Conservation (phyloP, 2,888 invertebrate species). For the Athrips mouffetella region DNA sequence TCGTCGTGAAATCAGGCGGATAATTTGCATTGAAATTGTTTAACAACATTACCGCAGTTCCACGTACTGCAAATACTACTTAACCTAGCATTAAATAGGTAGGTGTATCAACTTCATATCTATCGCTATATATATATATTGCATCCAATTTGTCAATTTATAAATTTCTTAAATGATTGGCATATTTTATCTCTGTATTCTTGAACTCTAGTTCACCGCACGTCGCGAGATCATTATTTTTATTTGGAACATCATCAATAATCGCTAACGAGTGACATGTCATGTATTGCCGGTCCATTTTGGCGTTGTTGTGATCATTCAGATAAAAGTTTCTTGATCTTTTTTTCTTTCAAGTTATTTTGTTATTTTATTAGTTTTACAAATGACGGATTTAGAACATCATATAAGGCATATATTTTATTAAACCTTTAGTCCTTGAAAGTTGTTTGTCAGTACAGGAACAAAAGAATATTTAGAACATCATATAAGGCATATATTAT, state of each 20-base stretch:
- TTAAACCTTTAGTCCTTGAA: too few species aligned
- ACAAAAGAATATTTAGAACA: too few species aligned
- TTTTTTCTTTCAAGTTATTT: neutral
- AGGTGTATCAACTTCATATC: too few species aligned
- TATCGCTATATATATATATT: too few species aligned
- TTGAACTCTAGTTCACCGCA: slow-evolving; percentile 11
- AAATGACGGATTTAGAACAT: neutral
- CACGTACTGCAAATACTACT: too few species aligned
- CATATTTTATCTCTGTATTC: neutral
- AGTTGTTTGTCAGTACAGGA: too few species aligned
- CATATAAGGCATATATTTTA: too few species aligned
- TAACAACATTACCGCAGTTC: too few species aligned
- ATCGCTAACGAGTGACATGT: slow-evolving; percentile 13
- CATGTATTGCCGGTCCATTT: neutral
- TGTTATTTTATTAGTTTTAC: neutral
- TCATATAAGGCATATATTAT: too few species aligned
- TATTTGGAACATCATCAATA: slow-evolving; percentile 12
- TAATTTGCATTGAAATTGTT: too few species aligned
- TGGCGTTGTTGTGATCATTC: neutral
- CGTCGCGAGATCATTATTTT: slow-evolving; percentile 5
- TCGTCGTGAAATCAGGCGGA: too few species aligned
- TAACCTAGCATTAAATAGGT: too few species aligned
- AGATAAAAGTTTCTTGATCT: neutral
- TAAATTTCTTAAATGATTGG: neutral
- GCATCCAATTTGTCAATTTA: neutral